Conservation (phyloP, 1,140 invertebrate species). For the Notospermus geniculatus region DNA sequence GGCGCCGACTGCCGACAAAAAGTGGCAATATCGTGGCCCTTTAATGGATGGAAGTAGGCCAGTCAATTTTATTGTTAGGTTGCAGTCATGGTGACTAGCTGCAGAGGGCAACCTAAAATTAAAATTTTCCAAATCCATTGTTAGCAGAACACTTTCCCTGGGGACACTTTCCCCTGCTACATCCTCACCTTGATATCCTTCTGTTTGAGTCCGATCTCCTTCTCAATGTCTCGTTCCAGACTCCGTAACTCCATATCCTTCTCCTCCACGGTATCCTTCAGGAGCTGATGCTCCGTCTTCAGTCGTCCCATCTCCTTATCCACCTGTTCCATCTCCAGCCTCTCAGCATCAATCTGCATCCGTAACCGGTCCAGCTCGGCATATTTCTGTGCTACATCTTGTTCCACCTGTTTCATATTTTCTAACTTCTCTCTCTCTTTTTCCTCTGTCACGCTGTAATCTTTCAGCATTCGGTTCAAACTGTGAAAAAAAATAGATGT, state of each 20-base stretch:
- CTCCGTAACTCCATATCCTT: constrained; percentile 35
- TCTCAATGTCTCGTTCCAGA: constrained; percentile 38
- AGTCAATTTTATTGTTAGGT: too few species aligned
- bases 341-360: constrained; percentile 41
- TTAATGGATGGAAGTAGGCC: too few species aligned
- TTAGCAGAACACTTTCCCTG: too few species aligned
- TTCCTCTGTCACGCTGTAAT: constrained; percentile 32
- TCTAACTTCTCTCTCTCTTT: constrained; percentile 42
- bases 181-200: constrained; percentile 37
- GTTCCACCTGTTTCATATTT: constrained; percentile 38
- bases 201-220: constrained; percentile 37
- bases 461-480: constrained; percentile 34
- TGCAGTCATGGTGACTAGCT: too few species aligned
- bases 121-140: too few species aligned
- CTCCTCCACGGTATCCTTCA: constrained; percentile 38
- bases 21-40: too few species aligned
- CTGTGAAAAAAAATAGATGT: constrained; percentile 21
- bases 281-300: constrained; percentile 39
- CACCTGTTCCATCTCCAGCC: constrained; percentile 40
- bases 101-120: too few species aligned
- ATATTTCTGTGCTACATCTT: constrained; percentile 36
- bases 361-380: constrained; percentile 37
- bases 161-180: too few species aligned
- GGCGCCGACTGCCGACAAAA: too few species aligned
- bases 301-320: constrained; percentile 41